Evolutionary conservation across 2,113 vertebrate genomes (phyloP).

Genomic region (Antechinus stuartii): DNA sequence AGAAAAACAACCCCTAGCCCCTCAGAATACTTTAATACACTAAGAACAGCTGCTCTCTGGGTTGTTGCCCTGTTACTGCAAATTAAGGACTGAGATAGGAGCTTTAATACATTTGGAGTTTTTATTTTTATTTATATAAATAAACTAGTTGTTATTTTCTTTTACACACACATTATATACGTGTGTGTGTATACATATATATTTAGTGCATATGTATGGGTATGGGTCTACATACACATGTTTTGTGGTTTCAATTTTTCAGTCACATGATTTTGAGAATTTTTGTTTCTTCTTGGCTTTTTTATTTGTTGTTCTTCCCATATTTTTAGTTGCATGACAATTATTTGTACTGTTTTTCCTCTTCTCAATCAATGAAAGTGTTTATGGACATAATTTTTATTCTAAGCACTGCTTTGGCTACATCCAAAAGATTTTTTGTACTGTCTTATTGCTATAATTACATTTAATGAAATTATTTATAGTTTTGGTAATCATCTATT

Average conservation of each 20-base stretch:
- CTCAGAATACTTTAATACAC: not conserved
- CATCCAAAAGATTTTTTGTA: not conserved
- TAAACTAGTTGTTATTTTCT: too few species aligned
- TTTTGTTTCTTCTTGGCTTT: not conserved
- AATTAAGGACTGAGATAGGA: not conserved
- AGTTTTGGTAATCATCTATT: not conserved
- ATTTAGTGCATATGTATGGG: too few species aligned
- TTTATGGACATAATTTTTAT: not conserved
- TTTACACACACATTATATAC: not conserved
- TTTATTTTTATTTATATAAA: too few species aligned
- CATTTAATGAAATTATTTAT: not conserved
- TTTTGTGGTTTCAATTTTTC: not conserved
- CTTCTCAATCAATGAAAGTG: not conserved
- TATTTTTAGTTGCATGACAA: not conserved
- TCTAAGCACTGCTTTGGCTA: not conserved
- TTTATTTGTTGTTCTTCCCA: not conserved
- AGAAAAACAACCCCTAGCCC: not conserved
- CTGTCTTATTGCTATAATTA: not conserved
- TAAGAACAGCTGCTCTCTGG: not conserved
- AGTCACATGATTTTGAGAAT: not conserved
- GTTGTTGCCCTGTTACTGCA: not conserved
- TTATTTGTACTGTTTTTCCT: not conserved
- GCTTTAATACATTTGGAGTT: not conserved
- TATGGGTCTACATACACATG: too few species aligned
- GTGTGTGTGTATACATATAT: too few species aligned